A percentile compares a stretch with the other conserved stretches of the same genome.
Evolutionary conservation across 2,113 vertebrate genomes (phyloP).

Genomic region (Nansenia antarctica): DNA sequence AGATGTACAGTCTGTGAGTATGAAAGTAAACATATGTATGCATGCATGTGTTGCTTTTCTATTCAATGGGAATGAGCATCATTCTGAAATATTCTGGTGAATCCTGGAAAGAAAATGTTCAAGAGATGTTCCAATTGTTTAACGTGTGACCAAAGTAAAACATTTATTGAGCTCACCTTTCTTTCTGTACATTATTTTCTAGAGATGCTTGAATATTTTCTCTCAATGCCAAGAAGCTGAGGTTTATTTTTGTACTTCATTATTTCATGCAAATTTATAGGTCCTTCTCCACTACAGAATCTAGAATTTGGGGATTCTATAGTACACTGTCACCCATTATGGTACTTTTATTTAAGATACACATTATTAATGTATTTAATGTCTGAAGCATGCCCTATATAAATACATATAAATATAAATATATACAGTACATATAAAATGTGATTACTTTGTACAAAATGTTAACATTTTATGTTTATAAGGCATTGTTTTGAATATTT

Average conservation of each 20-base stretch:
- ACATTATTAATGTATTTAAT: slow-evolving; percentile 65
- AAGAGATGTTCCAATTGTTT: slow-evolving; percentile 49
- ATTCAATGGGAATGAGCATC: slow-evolving; percentile 34
- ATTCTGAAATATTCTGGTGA: slow-evolving; percentile 1
- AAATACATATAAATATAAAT: slow-evolving; percentile 57
- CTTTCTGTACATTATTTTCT: slow-evolving; percentile 70
- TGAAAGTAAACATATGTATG: slow-evolving; percentile 45
- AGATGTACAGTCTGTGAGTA: slow-evolving; percentile 43
- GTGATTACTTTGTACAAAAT: slow-evolving; percentile 72
- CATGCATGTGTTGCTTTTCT: slow-evolving; percentile 51
- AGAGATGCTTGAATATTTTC: slow-evolving; percentile 75
- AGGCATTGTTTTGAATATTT: slow-evolving; percentile 76
- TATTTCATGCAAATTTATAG: slow-evolving; percentile 71
- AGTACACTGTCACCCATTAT: slow-evolving; percentile 45
- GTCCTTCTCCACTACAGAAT: slow-evolving; percentile 58
- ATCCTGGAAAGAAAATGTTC: slow-evolving; percentile 40
- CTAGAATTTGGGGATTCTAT: slow-evolving; percentile 48
- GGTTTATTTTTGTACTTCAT: slow-evolving; percentile 81
- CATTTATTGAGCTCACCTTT: slow-evolving; percentile 59
- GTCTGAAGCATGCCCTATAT: slow-evolving; percentile 71
- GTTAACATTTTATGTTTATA: slow-evolving; percentile 70
- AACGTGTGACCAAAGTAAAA: slow-evolving; percentile 77
- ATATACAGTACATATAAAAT: slow-evolving; percentile 54
- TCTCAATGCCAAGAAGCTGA: slow-evolving; percentile 75
- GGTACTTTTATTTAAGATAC: slow-evolving; percentile 55